A percentile compares a stretch with the other conserved stretches of the same genome.
These are phyloP conservation scores for Orchesella cincta DNA, from an alignment of 1,140 invertebrate genomes.

Conservation along the genomic window DNA sequence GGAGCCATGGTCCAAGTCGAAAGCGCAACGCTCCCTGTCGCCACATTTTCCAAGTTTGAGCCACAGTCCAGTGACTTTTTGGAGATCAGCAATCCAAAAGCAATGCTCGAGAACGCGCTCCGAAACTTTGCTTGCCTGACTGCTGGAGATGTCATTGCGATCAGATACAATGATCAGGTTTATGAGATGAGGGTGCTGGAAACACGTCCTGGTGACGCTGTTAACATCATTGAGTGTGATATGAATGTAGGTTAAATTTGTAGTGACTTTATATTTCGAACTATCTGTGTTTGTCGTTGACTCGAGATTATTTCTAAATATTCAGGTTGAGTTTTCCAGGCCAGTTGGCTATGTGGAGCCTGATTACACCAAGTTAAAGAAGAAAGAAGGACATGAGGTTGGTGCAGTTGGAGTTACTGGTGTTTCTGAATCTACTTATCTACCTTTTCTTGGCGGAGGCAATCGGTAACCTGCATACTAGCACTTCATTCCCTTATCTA, in stretches of 20 bases:
- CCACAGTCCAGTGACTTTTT: conserved; percentile 91
- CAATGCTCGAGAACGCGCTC: conserved; percentile 84
- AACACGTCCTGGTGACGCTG: conserved; percentile 89
- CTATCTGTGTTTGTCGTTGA: too few species aligned
- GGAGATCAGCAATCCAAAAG: conserved; percentile 97
- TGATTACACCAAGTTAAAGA: too few species aligned
- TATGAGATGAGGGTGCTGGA: conserved; percentile 96
- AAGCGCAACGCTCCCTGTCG: conserved; percentile 89
- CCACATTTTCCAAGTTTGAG: conserved; percentile 97
- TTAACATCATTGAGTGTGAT: conserved; percentile 99
- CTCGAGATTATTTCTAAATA: too few species aligned
- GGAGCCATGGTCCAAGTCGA: conserved; percentile 87
- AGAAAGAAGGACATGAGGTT: too few species aligned
- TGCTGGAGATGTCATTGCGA: conserved; percentile 93
- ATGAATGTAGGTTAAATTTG: conserved; percentile 96
- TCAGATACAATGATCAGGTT: conserved; percentile 92
- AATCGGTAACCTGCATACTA: too few species aligned
- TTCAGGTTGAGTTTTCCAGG: too few species aligned
- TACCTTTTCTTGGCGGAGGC: too few species aligned
- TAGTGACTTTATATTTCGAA: too few species aligned
- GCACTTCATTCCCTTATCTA: too few species aligned
- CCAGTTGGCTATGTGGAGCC: too few species aligned
- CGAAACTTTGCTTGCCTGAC: conserved; percentile 97
- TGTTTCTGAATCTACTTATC: too few species aligned
- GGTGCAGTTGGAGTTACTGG: too few species aligned